A percentile compares a stretch with the other conserved stretches of the same genome.
These are phyloP conservation scores for Micropoecilia bifurca DNA, from an alignment of 2,797 vertebrate species.

Conservation along the genomic window DNA sequence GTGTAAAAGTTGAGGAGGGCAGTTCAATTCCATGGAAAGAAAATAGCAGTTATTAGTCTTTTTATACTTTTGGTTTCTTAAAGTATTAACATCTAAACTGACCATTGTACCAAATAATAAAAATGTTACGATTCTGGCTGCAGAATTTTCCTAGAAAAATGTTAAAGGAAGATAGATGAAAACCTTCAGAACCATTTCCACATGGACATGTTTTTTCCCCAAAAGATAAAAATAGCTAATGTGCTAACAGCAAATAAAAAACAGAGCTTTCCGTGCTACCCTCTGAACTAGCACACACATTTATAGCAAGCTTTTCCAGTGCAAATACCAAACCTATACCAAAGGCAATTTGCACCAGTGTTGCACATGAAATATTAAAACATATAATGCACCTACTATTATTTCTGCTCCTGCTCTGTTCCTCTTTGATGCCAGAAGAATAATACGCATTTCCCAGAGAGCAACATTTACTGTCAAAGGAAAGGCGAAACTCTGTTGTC, in stretches of 20 bases:
- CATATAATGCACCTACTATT: not conserved
- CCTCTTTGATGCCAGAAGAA: not conserved
- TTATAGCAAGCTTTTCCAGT: not conserved
- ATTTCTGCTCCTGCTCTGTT: not conserved
- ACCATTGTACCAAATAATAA: not conserved
- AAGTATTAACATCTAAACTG: not conserved
- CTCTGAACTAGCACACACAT: not conserved
- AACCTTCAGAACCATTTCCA: not conserved
- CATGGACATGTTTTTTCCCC: not conserved
- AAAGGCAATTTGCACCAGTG: not conserved
- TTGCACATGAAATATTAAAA: not conserved
- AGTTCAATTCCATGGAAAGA: not conserved
- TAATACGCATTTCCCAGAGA: not conserved
- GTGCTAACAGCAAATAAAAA: not conserved
- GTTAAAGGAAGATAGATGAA: not conserved
- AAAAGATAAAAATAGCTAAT: not conserved
- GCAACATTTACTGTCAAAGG: not conserved
- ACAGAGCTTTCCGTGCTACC: not conserved
- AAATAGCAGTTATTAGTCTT: not conserved
- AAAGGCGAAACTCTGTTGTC: not conserved
- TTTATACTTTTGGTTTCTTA: not conserved
- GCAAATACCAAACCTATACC: not conserved
- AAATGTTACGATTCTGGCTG: not conserved
- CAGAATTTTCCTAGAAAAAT: not conserved
- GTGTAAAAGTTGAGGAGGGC: not conserved